These are phyloP conservation scores for Lamellibrachia columna DNA, from an alignment of 2,888 invertebrate species.

Conservation along the genomic window DNA sequence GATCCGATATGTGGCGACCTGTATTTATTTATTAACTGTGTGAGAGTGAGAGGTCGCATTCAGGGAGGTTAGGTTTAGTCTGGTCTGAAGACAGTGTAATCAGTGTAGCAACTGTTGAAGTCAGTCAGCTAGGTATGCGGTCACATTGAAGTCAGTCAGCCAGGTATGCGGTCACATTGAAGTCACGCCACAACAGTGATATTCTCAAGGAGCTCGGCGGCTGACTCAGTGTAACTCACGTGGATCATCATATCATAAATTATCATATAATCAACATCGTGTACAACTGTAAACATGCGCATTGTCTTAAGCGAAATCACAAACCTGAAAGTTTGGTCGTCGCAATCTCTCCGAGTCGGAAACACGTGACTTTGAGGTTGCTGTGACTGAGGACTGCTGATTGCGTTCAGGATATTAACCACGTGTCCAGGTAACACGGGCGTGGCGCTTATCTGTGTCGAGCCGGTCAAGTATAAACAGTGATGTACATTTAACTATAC, in stretches of 20 bases:
- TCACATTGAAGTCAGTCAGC: neutral
- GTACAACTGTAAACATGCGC: too few relatives aligned
- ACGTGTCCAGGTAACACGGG: neutral
- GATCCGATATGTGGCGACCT: neutral
- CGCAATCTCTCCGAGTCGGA: neutral
- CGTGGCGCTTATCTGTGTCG: neutral
- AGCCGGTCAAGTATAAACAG: neutral
- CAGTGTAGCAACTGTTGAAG: neutral
- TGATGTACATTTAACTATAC: neutral
- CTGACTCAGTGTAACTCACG: too few relatives aligned
- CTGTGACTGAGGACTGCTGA: neutral
- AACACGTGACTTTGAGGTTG: neutral
- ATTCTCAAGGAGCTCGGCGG: too few relatives aligned
- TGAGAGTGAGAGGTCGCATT: neutral
- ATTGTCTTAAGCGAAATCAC: neutral
- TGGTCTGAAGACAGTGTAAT: neutral
- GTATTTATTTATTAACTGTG: neutral
- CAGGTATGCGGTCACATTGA: neutral
- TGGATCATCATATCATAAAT: too few relatives aligned
- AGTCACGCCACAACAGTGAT: neutral
- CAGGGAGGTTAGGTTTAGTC: neutral
- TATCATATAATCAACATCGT: too few relatives aligned
- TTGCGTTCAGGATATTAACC: constrained; percentile 9
- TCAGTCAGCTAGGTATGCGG: neutral
- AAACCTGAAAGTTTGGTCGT: neutral